A percentile compares a stretch with the other conserved stretches of the same genome.
Conservation (phyloP, 2,113 vertebrate species). For the Piprites chloris region DNA sequence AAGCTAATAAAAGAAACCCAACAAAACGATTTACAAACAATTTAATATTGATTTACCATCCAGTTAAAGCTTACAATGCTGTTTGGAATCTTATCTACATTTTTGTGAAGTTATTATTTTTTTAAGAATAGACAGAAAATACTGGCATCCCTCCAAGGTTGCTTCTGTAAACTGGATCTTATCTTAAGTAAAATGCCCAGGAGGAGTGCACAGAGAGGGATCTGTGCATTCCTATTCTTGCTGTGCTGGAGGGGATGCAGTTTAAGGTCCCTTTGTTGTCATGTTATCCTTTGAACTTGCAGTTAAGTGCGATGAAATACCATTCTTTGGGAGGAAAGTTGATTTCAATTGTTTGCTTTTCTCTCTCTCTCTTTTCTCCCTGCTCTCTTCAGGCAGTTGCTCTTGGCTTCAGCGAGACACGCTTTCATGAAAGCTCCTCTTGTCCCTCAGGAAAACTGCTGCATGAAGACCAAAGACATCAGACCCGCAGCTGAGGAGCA, state of each 20-base stretch:
- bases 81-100: background rate
- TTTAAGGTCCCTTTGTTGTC: background rate
- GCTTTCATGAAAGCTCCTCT: fast-evolving
- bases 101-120: background rate
- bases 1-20: background rate
- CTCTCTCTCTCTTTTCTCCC: background rate
- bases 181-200: background rate
- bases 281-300: background rate
- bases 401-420: background rate
- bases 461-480: background rate
- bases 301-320: background rate
- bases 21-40: background rate
- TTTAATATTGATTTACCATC: background rate
- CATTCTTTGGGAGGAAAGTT: background rate
- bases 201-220: background rate
- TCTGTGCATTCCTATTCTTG: background rate
- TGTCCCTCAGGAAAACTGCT: background rate
- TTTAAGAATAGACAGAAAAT: background rate
- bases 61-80: background rate
- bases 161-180: background rate
- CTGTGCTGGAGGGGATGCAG: background rate
- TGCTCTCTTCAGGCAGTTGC: background rate
- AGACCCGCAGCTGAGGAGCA: background rate
- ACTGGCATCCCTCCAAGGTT: background rate
- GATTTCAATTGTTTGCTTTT: background rate